Evolutionary conservation across 2,797 vertebrate genomes (phyloP).

Genomic region (Sebastes iracundus): DNA sequence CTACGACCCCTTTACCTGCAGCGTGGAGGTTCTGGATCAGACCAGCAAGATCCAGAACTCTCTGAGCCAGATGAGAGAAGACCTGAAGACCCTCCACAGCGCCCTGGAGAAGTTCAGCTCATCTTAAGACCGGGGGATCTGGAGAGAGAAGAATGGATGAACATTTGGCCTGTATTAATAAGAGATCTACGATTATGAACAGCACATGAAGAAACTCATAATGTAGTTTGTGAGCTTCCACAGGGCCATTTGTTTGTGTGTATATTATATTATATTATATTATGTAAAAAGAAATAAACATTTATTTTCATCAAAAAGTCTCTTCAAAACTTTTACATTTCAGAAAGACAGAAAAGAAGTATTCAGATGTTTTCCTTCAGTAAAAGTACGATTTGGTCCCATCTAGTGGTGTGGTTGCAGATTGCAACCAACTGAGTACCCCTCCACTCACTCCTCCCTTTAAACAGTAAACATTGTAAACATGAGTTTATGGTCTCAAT

Average conservation of each 20-base stretch:
- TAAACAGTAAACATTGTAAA: no score
- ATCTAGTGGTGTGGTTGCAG: no score
- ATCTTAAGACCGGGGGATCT: constrained; percentile 20
- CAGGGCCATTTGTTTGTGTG: constrained; percentile 1
- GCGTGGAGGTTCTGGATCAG: constrained; percentile 82
- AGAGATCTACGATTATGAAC: not conserved
- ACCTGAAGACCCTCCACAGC: constrained; percentile 81
- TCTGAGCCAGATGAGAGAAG: constrained; percentile 80
- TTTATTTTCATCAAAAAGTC: constrained; percentile 59
- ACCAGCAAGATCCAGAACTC: constrained; percentile 81
- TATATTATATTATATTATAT: not conserved
- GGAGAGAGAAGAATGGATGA: not conserved
- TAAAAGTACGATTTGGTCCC: not conserved
- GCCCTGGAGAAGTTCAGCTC: constrained; percentile 83
- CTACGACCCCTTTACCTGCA: constrained; percentile 85
- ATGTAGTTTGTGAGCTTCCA: constrained; percentile 19
- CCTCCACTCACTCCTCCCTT: no score
- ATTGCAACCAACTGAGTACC: no score
- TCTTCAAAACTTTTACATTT: not conserved
- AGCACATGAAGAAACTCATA: not conserved
- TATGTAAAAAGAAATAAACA: constrained; percentile 65
- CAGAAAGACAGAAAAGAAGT: not conserved
- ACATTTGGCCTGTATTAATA: not conserved
- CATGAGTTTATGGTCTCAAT: no score
- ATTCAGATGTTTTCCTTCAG: not conserved